phyloP scores from a whole-genome alignment of 1,140 invertebrate species.

The Nylanderia fulva region DNA sequence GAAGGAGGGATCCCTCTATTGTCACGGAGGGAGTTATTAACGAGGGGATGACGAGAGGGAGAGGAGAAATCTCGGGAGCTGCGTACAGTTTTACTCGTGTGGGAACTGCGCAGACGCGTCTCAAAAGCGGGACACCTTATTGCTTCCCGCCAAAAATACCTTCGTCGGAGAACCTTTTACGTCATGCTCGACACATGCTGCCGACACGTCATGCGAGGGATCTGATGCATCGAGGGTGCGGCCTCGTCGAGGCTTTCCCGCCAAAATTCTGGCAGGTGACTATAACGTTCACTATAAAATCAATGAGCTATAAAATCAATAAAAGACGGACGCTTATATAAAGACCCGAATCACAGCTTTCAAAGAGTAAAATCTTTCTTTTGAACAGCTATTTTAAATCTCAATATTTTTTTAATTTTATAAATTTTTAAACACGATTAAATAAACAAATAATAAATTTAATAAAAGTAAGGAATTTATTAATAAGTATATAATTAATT shows the following conservation, averaged over 20 bases:
- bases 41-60: conserved; percentile 67
- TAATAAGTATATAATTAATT: neutral
- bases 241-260: conserved; percentile 57
- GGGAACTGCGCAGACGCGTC: conserved; percentile 70
- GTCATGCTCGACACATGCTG: conserved; percentile 55
- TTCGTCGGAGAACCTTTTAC: conserved; percentile 57
- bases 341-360: neutral
- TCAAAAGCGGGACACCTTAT: conserved; percentile 68
- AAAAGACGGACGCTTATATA: neutral
- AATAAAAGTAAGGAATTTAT: conserved; percentile 1
- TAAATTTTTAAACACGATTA: neutral
- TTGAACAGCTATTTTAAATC: neutral
- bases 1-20: conserved; percentile 65
- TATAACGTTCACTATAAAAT: conserved; percentile 12
- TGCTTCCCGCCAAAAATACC: conserved; percentile 71
- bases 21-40: conserved; percentile 75
- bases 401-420: conserved; percentile 9
- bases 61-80: conserved; percentile 60
- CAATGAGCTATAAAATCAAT: conserved; percentile 15
- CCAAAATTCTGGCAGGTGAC: conserved; percentile 55
- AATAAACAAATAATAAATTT: neutral
- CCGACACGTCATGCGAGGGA: conserved; percentile 47
- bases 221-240: conserved; percentile 8
- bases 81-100: conserved; percentile 61
- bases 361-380: neutral